Conservation (phyloP, 1,140 invertebrate species). For the Drosophila nannoptera region DNA sequence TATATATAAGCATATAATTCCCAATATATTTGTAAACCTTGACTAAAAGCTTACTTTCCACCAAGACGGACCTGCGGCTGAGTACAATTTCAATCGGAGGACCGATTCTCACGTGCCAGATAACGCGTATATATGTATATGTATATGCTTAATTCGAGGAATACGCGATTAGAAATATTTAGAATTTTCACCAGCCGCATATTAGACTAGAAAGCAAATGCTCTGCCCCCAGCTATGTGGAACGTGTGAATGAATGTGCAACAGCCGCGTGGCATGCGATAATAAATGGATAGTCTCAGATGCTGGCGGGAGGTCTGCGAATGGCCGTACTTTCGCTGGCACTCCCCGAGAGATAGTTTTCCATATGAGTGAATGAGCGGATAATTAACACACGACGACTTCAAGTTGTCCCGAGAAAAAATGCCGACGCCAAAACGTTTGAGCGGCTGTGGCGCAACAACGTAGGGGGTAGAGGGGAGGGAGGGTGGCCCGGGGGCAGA, state of each 20-base stretch:
- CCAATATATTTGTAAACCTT: too few relatives aligned
- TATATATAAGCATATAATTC: too few relatives aligned
- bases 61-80: background rate
- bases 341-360: background rate
- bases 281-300: background rate
- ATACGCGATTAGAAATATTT: slow-evolving; percentile 26
- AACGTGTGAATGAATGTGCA: slow-evolving; percentile 27
- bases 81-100: too few relatives aligned
- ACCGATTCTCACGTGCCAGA: slow-evolving; percentile 27
- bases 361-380: background rate
- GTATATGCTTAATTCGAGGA: slow-evolving; percentile 9
- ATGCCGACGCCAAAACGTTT: slow-evolving; percentile 19
- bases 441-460: too few relatives aligned
- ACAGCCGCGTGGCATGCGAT: background rate
- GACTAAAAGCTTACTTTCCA: too few relatives aligned
- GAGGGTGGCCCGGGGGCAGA: background rate
- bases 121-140: slow-evolving; percentile 17
- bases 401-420: background rate
- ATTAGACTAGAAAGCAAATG: slow-evolving; percentile 26
- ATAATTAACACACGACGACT: slow-evolving; percentile 11
- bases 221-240: slow-evolving; percentile 23
- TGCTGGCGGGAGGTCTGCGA: background rate
- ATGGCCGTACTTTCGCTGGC: slow-evolving; percentile 17
- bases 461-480: background rate
- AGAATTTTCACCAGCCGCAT: slow-evolving; percentile 30